These are phyloP conservation scores for Argyrosomus regius DNA, from an alignment of 2,797 vertebrate genomes.

Conservation along the genomic window DNA sequence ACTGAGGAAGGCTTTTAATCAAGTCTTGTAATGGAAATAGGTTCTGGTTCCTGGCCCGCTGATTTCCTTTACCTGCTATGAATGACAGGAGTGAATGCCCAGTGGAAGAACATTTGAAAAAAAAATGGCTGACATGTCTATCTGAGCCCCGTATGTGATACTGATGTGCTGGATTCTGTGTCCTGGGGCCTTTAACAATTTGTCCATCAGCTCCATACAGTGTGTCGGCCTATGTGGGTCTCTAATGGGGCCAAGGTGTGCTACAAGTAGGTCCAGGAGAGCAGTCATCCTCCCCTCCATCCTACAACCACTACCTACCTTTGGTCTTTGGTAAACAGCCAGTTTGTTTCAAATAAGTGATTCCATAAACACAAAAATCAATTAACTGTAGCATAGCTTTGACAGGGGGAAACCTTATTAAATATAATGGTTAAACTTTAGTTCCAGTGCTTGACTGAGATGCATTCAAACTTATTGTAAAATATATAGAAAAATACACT, in stretches of 20 bases:
- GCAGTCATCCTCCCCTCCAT: not conserved
- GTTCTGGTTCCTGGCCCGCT: slow-evolving; percentile 19
- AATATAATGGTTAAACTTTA: no score
- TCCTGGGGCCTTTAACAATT: slow-evolving; percentile 31
- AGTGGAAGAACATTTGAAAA: slow-evolving; percentile 30
- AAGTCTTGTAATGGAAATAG: slow-evolving; percentile 43
- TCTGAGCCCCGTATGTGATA: slow-evolving; percentile 25
- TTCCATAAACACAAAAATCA: no score
- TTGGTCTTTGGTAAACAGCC: no score
- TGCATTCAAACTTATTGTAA: no score
- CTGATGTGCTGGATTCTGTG: slow-evolving; percentile 18
- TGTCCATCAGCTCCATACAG: slow-evolving; percentile 39
- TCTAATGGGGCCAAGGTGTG: slow-evolving; percentile 25
- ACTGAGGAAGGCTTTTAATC: slow-evolving; percentile 46
- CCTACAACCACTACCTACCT: not conserved
- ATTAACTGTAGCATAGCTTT: no score
- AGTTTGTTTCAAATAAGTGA: no score
- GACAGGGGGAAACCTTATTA: no score
- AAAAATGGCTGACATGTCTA: slow-evolving; percentile 31
- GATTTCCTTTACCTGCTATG: slow-evolving; percentile 23
- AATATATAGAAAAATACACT: no score
- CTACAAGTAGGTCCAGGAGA: slow-evolving; percentile 29
- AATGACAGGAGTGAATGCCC: slow-evolving; percentile 45
- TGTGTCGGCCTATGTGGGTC: not conserved
- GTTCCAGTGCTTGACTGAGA: no score